Conservation (phyloP, 2,888 invertebrate species). For the Piscicola geometra region DNA sequence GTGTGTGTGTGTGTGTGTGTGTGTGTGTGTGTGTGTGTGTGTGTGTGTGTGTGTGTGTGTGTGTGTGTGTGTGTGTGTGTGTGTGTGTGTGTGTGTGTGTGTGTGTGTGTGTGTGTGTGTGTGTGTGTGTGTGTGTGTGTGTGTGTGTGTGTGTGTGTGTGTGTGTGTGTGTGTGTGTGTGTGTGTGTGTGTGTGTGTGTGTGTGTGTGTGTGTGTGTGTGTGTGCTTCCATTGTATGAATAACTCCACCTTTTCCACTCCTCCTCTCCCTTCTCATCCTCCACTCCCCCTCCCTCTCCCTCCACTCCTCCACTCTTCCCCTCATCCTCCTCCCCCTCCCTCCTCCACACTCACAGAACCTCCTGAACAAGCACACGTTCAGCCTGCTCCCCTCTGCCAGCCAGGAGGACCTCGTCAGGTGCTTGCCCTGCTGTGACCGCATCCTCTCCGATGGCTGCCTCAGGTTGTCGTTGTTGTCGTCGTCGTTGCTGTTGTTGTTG, state of each 20-base stretch:
- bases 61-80: too few species aligned
- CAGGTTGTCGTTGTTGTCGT: not conserved
- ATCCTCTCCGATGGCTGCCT: conserved; percentile 45
- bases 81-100: too few species aligned
- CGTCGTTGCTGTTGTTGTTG: too few species aligned
- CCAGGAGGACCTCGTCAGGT: conserved; percentile 84
- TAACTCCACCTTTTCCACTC: not conserved
- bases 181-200: too few species aligned
- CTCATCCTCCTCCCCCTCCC: not conserved
- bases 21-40: too few species aligned
- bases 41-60: too few species aligned
- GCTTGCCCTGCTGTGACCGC: conserved; percentile 85
- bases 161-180: too few species aligned
- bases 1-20: not conserved
- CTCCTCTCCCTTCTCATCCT: not conserved
- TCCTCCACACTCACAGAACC: conserved; percentile 60
- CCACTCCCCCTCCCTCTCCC: not conserved
- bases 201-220: too few species aligned
- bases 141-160: too few species aligned
- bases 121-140: too few species aligned
- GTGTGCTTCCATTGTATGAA: too few species aligned
- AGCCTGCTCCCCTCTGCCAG: conserved; percentile 77
- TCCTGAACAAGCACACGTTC: conserved; percentile 86
- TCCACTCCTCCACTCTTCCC: not conserved
- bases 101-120: too few species aligned